Percentiles rank a stretch among this genome's conserved stretches.
phyloP scores from a whole-genome alignment of 1,140 invertebrate species.

The Zaprionus camerounensis region DNA sequence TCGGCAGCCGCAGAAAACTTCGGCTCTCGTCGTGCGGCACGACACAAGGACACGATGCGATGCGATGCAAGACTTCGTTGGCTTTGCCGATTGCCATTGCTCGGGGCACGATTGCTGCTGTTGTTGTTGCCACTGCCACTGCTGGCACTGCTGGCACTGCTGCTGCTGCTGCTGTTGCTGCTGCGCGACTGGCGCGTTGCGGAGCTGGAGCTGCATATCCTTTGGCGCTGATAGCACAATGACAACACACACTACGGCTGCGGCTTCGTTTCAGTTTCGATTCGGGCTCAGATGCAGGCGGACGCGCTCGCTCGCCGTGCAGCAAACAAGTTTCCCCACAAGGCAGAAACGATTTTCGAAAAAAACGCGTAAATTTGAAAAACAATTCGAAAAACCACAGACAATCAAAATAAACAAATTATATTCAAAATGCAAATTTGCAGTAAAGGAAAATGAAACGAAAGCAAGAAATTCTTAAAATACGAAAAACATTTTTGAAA shows the following conservation, averaged over 20 bases:
- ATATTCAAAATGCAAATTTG: not conserved
- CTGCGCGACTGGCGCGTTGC: slow-evolving; percentile 60
- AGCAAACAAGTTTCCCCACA: slow-evolving; percentile 14
- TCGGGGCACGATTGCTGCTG: slow-evolving; percentile 4
- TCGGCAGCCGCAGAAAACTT: not conserved
- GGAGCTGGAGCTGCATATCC: slow-evolving; percentile 65
- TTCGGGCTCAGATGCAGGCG: slow-evolving; percentile 70
- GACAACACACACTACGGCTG: slow-evolving; percentile 12
- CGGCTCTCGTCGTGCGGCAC: not conserved
- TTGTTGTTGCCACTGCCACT: slow-evolving; percentile 6
- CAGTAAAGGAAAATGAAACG: not conserved
- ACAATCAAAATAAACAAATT: not conserved
- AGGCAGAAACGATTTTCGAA: slow-evolving; percentile 29
- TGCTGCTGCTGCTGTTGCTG: slow-evolving; percentile 49
- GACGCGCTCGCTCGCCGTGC: slow-evolving; percentile 54
- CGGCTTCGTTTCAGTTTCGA: slow-evolving; percentile 55
- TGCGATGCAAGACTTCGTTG: not conserved
- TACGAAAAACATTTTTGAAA: not conserved
- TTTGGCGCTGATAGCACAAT: slow-evolving; percentile 71
- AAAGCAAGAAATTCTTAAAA: not conserved
- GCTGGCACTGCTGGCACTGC: not conserved
- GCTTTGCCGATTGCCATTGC: slow-evolving; percentile 1
- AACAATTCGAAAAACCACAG: not conserved
- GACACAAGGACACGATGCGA: not conserved
- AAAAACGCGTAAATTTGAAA: slow-evolving; percentile 38